Conservation (phyloP, 2,888 invertebrate species). For the Asteroscopus sphinx region DNA sequence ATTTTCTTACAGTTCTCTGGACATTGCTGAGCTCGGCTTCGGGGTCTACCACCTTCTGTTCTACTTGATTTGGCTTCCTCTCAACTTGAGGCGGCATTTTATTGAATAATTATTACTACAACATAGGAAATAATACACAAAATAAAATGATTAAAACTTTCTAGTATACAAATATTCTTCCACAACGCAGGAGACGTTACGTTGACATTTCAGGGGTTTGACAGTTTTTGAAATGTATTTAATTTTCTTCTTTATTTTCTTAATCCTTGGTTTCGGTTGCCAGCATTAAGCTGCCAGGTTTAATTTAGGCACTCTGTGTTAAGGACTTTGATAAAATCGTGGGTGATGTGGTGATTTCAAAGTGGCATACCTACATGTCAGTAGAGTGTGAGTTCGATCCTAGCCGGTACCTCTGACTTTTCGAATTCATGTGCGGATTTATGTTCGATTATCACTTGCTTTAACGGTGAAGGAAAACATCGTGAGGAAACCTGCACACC, state of each 20-base stretch:
- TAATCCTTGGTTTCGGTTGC: neutral
- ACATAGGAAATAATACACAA: constrained; percentile 21
- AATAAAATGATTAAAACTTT: constrained; percentile 42
- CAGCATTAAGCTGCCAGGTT: too few relatives aligned
- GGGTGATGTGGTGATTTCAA: too few relatives aligned
- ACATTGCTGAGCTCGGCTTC: constrained; percentile 86
- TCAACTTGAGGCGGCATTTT: constrained; percentile 79
- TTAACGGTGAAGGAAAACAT: too few relatives aligned
- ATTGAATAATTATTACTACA: constrained; percentile 24
- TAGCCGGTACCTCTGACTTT: too few relatives aligned
- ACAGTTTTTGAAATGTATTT: constrained; percentile 30
- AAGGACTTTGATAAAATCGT: too few relatives aligned
- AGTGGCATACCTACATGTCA: too few relatives aligned
- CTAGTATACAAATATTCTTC: constrained; percentile 18
- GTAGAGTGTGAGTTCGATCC: too few relatives aligned
- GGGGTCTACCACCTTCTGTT: constrained; percentile 80
- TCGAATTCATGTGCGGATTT: too few relatives aligned
- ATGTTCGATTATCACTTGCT: too few relatives aligned
- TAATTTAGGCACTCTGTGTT: too few relatives aligned
- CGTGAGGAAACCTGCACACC: too few relatives aligned
- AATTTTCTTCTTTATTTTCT: constrained; percentile 23
- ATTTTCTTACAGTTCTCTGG: constrained; percentile 73
- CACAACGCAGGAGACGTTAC: constrained; percentile 17
- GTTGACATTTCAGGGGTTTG: constrained; percentile 22
- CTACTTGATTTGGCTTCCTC: constrained; percentile 58